A percentile compares a stretch with the other conserved stretches of the same genome.
These are phyloP conservation scores for Periparus ater DNA, from an alignment of 2,797 vertebrate genomes.

Conservation along the genomic window DNA sequence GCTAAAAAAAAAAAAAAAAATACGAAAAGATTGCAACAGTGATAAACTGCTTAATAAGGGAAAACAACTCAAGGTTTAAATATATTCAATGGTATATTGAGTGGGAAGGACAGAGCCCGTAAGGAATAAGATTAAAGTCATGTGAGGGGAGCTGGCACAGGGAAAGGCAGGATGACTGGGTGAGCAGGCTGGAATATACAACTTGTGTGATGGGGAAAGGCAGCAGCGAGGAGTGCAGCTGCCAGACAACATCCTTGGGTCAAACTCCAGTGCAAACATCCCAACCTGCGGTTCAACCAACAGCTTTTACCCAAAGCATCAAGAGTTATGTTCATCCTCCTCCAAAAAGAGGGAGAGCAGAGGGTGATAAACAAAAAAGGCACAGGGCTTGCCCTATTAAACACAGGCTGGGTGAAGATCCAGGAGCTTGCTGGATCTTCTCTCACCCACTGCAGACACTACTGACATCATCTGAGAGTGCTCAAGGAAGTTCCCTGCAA, in stretches of 20 bases:
- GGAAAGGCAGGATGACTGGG: background rate
- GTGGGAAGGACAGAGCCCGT: background rate
- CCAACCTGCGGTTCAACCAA: background rate
- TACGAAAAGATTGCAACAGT: background rate
- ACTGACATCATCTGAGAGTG: background rate
- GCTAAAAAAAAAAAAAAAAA: background rate
- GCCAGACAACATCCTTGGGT: background rate
- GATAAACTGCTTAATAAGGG: slow-evolving; percentile 67
- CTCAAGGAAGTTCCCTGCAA: background rate
- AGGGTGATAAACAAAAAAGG: background rate
- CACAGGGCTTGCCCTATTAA: background rate
- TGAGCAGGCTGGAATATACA: background rate
- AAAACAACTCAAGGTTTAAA: slow-evolving; percentile 45
- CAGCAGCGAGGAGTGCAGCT: fast-evolving
- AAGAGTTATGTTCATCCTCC: background rate
- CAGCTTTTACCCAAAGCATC: background rate
- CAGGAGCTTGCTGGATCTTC: background rate
- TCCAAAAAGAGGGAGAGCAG: background rate
- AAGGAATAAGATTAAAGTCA: background rate
- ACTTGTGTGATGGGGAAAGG: background rate
- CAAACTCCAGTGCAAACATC: background rate
- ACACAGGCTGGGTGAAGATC: background rate
- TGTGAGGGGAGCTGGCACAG: background rate
- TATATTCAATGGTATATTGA: slow-evolving; percentile 14
- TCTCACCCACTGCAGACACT: background rate